These are phyloP conservation scores for Apotomis betuletana DNA, from an alignment of 2,888 invertebrate species.

Conservation along the genomic window DNA sequence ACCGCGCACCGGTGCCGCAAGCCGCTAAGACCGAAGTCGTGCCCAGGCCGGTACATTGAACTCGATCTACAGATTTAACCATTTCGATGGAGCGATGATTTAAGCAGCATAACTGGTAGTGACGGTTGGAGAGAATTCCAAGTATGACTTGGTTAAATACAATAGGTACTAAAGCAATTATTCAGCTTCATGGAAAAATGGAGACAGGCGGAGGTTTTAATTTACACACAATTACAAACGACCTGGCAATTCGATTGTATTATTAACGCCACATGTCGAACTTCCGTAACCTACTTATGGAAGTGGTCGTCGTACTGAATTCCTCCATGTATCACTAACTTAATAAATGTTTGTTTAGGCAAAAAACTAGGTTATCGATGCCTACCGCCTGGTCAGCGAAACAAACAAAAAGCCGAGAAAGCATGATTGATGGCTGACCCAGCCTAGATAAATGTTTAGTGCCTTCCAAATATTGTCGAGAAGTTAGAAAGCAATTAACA, in stretches of 20 bases:
- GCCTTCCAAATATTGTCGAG: background rate
- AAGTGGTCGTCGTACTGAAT: slow-evolving; percentile 22
- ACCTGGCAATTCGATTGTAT: background rate
- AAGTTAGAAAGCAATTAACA: no score
- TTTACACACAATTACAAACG: background rate
- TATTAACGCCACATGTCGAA: background rate
- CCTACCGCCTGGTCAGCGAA: background rate
- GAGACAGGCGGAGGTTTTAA: no score
- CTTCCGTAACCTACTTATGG: slow-evolving; percentile 1
- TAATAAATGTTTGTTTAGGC: slow-evolving; percentile 28
- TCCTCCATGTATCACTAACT: slow-evolving; percentile 18
- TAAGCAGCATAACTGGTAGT: no score
- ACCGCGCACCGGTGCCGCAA: no score
- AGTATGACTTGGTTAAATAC: no score
- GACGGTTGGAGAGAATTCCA: no score
- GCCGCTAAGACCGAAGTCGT: no score
- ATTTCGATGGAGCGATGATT: no score
- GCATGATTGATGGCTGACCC: slow-evolving; percentile 23
- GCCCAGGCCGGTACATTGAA: no score
- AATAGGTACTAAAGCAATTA: no score
- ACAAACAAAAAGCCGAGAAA: slow-evolving; percentile 19
- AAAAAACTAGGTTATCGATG: slow-evolving; percentile 27
- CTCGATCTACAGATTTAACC: no score
- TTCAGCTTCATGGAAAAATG: no score
- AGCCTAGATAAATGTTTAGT: background rate